phyloP scores from a whole-genome alignment of 2,888 invertebrate genomes.

The Trissoscelio sp. region DNA sequence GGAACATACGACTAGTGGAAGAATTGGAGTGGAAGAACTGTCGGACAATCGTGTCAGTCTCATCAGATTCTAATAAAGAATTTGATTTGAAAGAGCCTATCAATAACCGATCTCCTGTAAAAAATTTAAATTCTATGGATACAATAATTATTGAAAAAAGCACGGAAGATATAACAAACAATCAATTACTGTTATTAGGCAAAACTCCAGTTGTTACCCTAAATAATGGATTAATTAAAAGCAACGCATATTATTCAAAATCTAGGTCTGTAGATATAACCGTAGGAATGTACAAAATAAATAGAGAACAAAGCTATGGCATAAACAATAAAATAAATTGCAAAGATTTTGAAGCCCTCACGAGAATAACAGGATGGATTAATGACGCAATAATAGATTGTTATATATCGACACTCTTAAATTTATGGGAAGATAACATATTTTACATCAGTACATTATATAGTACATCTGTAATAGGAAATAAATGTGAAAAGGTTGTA shows the following conservation, averaged over 20 bases:
- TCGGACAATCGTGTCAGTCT: no score
- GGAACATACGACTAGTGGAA: no score
- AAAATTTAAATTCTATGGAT: not conserved
- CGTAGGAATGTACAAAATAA: not conserved
- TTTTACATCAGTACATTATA: constrained; percentile 30
- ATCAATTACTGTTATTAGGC: not conserved
- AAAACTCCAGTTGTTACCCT: not conserved
- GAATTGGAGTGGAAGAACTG: no score
- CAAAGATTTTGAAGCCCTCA: not conserved
- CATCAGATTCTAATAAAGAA: no score
- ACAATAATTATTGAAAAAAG: not conserved
- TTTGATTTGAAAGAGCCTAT: no score
- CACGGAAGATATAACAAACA: not conserved
- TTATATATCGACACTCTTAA: constrained; percentile 16
- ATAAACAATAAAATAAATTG: not conserved
- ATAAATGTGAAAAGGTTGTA: constrained; percentile 3
- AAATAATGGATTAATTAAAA: constrained; percentile 1
- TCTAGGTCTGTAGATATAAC: not conserved
- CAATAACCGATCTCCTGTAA: no score
- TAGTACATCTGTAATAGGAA: constrained; percentile 20
- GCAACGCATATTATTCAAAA: not conserved
- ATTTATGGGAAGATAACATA: not conserved
- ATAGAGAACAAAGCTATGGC: not conserved
- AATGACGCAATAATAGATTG: constrained; percentile 23
- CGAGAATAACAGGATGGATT: constrained; percentile 16